phyloP scores from a whole-genome alignment of 92 coral and sea anemone genomes.

The Zoanthus gigantus region DNA sequence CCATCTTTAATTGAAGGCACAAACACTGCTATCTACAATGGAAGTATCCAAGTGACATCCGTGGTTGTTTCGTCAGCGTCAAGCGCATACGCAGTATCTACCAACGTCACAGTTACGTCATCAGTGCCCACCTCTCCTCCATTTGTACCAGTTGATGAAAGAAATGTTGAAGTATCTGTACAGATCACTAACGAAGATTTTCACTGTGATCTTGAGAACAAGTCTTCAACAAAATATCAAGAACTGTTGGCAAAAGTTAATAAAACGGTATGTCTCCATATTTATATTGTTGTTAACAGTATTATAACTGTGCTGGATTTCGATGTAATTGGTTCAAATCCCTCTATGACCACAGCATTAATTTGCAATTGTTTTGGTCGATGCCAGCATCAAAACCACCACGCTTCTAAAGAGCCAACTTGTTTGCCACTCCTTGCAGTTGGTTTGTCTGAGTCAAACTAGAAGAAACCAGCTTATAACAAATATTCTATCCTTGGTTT shows the following conservation, averaged over 20 bases:
- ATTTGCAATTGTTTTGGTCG: too few relatives aligned
- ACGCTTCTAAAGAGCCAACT: too few relatives aligned
- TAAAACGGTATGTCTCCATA: conserved; percentile 9
- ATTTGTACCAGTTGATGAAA: neutral
- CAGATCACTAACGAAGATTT: neutral
- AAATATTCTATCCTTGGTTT: too few relatives aligned
- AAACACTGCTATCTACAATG: neutral
- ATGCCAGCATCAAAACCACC: too few relatives aligned
- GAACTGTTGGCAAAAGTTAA: neutral
- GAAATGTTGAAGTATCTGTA: conserved; percentile 20
- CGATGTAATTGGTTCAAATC: too few relatives aligned
- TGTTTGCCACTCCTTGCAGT: too few relatives aligned
- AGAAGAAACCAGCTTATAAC: too few relatives aligned
- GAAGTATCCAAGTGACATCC: neutral
- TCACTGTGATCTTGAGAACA: conserved; percentile 32
- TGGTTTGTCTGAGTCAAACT: too few relatives aligned
- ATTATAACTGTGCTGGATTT: too few relatives aligned
- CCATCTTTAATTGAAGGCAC: neutral
- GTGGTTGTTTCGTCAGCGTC: conserved; percentile 5
- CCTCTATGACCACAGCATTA: too few relatives aligned
- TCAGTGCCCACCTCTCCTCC: neutral
- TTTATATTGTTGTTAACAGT: too few relatives aligned
- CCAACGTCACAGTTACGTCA: conserved; percentile 20
- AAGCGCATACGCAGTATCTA: neutral
- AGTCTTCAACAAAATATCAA: conserved; percentile 29